These are phyloP conservation scores for Caenorhabditis parvicauda DNA, from an alignment of 2,888 invertebrate species.

Conservation along the genomic window DNA sequence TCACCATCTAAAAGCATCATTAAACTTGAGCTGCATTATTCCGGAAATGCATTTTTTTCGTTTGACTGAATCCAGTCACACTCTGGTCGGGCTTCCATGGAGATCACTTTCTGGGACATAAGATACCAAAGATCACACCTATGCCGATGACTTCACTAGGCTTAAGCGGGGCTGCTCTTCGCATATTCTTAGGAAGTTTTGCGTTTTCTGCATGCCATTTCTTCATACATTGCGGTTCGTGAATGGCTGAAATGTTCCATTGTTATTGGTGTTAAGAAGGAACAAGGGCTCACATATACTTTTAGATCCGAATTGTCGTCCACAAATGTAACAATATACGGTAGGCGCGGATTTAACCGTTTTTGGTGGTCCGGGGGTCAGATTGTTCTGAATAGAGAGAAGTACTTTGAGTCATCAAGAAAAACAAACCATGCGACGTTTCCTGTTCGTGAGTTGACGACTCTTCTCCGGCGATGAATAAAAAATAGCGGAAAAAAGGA, in stretches of 20 bases:
- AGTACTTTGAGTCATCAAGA: not conserved
- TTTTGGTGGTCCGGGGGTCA: constrained; percentile 44
- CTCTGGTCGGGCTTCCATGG: no score
- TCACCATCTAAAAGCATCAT: constrained; percentile 35
- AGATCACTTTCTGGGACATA: not conserved
- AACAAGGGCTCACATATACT: constrained; percentile 64
- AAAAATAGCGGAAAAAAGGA: constrained; percentile 21
- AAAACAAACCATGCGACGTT: not conserved
- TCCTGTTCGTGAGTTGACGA: constrained; percentile 9
- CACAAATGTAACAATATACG: constrained; percentile 71
- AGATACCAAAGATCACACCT: constrained; percentile 17
- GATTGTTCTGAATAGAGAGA: constrained; percentile 39
- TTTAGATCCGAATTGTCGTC: constrained; percentile 71
- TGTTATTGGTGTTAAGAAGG: constrained; percentile 2
- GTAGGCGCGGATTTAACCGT: constrained; percentile 62
- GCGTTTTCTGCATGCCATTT: constrained; percentile 71
- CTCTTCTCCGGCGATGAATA: constrained; percentile 18
- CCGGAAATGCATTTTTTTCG: no score
- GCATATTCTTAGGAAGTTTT: constrained; percentile 68
- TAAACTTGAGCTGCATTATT: not conserved
- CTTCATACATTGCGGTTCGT: constrained; percentile 70
- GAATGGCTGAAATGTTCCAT: constrained; percentile 1
- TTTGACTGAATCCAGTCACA: no score
- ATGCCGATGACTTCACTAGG: constrained; percentile 65
- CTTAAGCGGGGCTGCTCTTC: constrained; percentile 69